phyloP scores from a whole-genome alignment of 2,113 vertebrate genomes.

The Jacana jacana region DNA sequence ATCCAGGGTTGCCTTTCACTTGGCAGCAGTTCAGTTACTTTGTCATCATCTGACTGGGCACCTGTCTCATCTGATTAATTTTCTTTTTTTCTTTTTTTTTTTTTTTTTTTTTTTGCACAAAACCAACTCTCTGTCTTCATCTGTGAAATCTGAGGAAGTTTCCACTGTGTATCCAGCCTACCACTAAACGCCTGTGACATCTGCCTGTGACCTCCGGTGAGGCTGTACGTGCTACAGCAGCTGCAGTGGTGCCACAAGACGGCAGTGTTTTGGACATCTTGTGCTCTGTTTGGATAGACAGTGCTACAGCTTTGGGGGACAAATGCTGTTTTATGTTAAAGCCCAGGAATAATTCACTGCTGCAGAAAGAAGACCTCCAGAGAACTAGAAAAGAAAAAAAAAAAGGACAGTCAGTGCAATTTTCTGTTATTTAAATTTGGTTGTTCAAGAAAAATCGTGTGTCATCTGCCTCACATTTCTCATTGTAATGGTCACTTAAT shows the following conservation, averaged over 20 bases:
- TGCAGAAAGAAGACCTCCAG: not conserved
- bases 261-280: not conserved
- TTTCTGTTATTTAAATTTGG: constrained; percentile 9
- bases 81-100: not conserved
- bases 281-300: not conserved
- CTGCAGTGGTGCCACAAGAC: not conserved
- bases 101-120: not conserved
- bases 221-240: not conserved
- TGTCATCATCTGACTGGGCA: constrained; percentile 32
- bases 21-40: constrained; percentile 37
- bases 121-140: not conserved
- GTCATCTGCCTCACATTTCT: not conserved
- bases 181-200: not conserved
- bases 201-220: not conserved
- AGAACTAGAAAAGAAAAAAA: not conserved
- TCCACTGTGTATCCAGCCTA: not conserved
- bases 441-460: not conserved
- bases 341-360: not conserved
- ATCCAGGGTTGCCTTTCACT: not conserved
- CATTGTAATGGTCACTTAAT: not conserved
- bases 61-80: constrained; percentile 28
- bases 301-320: fast-evolving
- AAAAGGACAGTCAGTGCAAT: not conserved
- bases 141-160: not conserved
- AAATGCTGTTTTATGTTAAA: not conserved